Percentiles rank a stretch among this genome's conserved stretches.
Conservation (phyloP, 2,113 vertebrate species). For the Macrotis lagotis region DNA sequence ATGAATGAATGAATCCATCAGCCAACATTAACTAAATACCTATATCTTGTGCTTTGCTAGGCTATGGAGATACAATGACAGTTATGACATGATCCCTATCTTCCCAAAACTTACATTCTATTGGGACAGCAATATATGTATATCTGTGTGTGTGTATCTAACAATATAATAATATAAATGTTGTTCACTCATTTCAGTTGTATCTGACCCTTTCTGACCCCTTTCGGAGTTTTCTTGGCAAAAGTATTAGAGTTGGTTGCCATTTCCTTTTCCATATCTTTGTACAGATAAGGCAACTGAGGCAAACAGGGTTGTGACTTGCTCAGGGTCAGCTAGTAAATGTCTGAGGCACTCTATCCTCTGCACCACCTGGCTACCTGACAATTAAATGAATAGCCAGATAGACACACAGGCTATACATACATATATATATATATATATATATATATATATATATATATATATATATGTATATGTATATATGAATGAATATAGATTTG, state of each 20-base stretch:
- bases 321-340: neutral
- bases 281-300: neutral
- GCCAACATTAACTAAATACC: too few relatives aligned
- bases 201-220: neutral
- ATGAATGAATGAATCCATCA: too few relatives aligned
- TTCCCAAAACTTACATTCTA: neutral
- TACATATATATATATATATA: neutral
- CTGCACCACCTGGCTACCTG: too few relatives aligned
- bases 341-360: neutral
- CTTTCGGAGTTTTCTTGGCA: neutral
- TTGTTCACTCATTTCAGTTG: neutral
- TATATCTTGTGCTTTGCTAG: neutral
- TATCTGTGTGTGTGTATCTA: neutral
- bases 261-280: neutral
- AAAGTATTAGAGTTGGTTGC: neutral
- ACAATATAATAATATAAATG: neutral
- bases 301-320: neutral
- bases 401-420: too few relatives aligned
- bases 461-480: neutral
- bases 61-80: neutral
- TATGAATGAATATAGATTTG: too few relatives aligned
- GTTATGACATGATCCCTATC: neutral
- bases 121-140: neutral
- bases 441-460: neutral
- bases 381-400: too few relatives aligned